Conservation (phyloP, 2,888 invertebrate species). For the Pinctada fucata region DNA sequence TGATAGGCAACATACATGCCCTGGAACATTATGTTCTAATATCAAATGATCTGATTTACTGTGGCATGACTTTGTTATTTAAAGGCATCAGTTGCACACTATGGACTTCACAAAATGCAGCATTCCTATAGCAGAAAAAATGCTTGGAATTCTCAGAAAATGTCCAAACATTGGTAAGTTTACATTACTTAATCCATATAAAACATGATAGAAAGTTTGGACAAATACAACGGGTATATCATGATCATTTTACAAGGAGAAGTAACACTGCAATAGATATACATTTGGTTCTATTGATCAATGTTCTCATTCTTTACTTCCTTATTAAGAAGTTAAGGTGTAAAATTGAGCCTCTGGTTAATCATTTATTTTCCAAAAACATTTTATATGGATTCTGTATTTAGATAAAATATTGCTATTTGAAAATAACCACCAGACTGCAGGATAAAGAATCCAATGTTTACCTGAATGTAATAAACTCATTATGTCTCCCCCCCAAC, state of each 20-base stretch:
- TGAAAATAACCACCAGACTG: too few species aligned
- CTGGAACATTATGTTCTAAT: too few species aligned
- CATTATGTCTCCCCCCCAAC: too few species aligned
- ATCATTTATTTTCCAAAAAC: too few species aligned
- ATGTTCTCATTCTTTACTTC: not conserved
- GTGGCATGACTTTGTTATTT: not conserved
- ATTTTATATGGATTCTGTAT: too few species aligned
- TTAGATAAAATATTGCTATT: too few species aligned
- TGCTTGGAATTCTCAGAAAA: slow-evolving; percentile 38
- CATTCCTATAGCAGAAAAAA: slow-evolving; percentile 45
- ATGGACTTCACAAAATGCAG: slow-evolving; percentile 46
- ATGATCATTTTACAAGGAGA: not conserved
- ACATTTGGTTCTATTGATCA: not conserved
- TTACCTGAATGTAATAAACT: too few species aligned
- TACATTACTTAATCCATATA: not conserved
- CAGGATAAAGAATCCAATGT: too few species aligned
- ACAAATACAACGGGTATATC: not conserved
- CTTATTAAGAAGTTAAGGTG: not conserved
- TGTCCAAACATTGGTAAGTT: slow-evolving; percentile 33
- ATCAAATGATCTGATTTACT: too few species aligned
- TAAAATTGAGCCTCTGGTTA: too few species aligned
- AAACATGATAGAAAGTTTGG: not conserved
- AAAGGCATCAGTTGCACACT: slow-evolving; percentile 37
- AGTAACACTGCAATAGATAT: not conserved
- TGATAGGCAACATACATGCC: too few species aligned